phyloP scores from a whole-genome alignment of 2,797 vertebrate genomes.

The Dromococcyx pavoninus region DNA sequence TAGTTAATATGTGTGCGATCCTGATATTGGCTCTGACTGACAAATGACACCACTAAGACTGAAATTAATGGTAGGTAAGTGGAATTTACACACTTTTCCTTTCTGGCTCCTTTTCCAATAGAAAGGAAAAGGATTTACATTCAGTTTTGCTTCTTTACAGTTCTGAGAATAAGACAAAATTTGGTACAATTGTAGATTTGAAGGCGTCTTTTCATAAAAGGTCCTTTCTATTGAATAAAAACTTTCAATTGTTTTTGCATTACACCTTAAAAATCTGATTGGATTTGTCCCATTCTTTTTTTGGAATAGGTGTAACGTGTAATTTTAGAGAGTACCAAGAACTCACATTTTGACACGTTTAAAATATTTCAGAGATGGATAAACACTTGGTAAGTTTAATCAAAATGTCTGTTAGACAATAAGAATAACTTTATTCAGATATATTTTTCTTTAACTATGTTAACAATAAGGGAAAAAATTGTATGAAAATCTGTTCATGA shows the following conservation, averaged over 20 bases:
- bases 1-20: neutral
- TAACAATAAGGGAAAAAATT: neutral
- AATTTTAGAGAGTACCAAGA: neutral
- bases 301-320: neutral
- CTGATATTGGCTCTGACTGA: neutral
- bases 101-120: neutral
- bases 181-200: accelerated
- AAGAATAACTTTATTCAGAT: neutral
- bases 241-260: neutral
- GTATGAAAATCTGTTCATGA: neutral
- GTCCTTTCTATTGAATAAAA: neutral
- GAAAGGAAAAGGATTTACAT: neutral
- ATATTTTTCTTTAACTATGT: neutral
- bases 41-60: neutral
- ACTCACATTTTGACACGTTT: neutral
- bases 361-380: neutral
- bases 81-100: neutral
- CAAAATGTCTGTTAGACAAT: neutral
- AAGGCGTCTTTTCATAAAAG: neutral
- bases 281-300: neutral
- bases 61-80: neutral
- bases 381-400: neutral
- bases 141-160: neutral
- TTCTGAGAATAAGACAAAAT: neutral
- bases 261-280: neutral